Evolutionary conservation across 1,140 invertebrate species (phyloP).

Genomic region (Zaprionus vittiger): DNA sequence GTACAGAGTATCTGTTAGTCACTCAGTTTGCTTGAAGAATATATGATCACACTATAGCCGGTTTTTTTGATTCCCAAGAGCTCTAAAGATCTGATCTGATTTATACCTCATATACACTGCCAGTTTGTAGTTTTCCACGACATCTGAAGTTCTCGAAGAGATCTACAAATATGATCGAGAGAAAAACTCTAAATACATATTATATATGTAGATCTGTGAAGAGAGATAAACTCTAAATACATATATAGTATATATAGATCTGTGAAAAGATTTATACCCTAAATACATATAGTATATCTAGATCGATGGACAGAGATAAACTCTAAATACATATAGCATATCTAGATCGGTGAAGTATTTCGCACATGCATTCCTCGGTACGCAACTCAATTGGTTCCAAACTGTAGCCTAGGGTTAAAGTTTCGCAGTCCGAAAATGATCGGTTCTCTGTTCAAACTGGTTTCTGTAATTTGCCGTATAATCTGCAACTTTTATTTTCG

Average conservation of each 20-base stretch:
- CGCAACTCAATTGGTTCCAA: neutral
- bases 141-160: neutral
- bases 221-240: too few relatives aligned
- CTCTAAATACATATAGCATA: neutral
- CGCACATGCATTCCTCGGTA: conserved; percentile 1
- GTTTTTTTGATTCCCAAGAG: neutral
- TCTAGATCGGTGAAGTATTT: neutral
- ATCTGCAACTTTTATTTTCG: conserved; percentile 1
- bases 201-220: too few relatives aligned
- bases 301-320: too few relatives aligned
- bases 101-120: neutral
- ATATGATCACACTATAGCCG: neutral
- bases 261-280: too few relatives aligned
- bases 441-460: conserved; percentile 2
- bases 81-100: neutral
- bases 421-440: conserved; percentile 8
- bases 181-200: too few relatives aligned
- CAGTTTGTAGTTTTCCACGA: neutral
- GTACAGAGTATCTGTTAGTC: neutral
- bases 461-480: neutral
- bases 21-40: neutral
- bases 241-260: too few relatives aligned
- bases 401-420: conserved; percentile 3
- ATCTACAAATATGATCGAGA: neutral
- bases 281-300: too few relatives aligned